phyloP scores from a whole-genome alignment of 2,113 vertebrate genomes.

The Heptranchias perlo region DNA sequence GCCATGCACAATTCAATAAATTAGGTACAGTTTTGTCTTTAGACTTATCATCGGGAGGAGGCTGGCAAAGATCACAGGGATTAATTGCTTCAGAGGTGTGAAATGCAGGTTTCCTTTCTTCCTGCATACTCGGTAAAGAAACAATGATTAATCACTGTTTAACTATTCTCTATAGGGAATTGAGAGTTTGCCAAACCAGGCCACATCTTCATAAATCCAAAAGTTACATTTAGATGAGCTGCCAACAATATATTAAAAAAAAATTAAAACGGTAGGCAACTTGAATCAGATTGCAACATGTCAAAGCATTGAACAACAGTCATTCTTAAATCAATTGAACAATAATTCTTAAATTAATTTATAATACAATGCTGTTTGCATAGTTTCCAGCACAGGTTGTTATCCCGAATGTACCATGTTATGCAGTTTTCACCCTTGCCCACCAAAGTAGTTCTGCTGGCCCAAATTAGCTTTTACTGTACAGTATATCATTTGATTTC shows the following conservation, averaged over 20 bases:
- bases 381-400: background rate
- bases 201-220: conserved; percentile 97
- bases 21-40: conserved; percentile 98
- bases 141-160: conserved; percentile 99
- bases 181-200: conserved; percentile 93
- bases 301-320: conserved; percentile 45
- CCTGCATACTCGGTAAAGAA: conserved; percentile 90
- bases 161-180: conserved; percentile 96
- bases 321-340: conserved; percentile 64
- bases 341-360: conserved; percentile 53
- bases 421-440: conserved; percentile 9
- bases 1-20: conserved; percentile 99
- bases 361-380: conserved; percentile 40
- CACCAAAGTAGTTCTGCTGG: background rate
- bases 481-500: background rate
- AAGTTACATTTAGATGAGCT: conserved; percentile 84
- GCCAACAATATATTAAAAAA: conserved; percentile 86
- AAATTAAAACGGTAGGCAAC: conserved; percentile 96
- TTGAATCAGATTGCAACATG: conserved; percentile 97
- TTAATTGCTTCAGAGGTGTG: conserved; percentile 99
- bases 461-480: background rate
- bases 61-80: conserved; percentile 99
- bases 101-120: conserved; percentile 95
- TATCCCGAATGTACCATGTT: conserved; percentile 1
- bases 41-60: conserved; percentile 99